phyloP scores from a whole-genome alignment of 2,888 invertebrate species.

The Cynaeus angustus region DNA sequence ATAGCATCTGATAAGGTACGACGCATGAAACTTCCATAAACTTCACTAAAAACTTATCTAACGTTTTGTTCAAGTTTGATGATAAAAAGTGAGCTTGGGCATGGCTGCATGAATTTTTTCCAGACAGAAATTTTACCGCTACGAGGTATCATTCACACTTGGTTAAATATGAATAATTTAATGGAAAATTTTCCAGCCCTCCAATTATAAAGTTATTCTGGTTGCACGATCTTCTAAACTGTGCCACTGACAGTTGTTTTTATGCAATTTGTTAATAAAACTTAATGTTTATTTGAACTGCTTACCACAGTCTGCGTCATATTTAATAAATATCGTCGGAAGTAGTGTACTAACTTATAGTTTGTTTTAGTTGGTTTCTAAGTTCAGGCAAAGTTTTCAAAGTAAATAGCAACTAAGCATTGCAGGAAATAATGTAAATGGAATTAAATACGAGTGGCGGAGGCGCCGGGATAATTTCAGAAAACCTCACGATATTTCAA shows the following conservation, averaged over 20 bases:
- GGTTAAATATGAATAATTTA: constrained; percentile 26
- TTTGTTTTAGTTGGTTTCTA: too few relatives aligned
- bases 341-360: too few relatives aligned
- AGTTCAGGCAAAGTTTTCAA: too few relatives aligned
- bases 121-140: constrained; percentile 13
- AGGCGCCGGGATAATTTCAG: too few relatives aligned
- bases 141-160: constrained; percentile 24
- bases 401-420: too few relatives aligned
- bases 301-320: too few relatives aligned
- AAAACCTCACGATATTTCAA: background rate
- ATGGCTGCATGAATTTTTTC: background rate
- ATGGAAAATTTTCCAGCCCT: constrained; percentile 18
- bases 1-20: too few relatives aligned
- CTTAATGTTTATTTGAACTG: background rate
- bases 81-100: background rate
- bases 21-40: too few relatives aligned
- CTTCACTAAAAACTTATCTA: background rate
- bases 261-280: constrained; percentile 3
- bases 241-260: background rate
- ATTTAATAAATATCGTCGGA: too few relatives aligned
- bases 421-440: too few relatives aligned
- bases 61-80: background rate
- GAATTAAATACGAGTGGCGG: too few relatives aligned
- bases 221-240: constrained; percentile 1
- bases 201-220: constrained; percentile 16